These are phyloP conservation scores for Alexandromys oeconomus DNA, from an alignment of 2,797 vertebrate genomes.

Conservation along the genomic window DNA sequence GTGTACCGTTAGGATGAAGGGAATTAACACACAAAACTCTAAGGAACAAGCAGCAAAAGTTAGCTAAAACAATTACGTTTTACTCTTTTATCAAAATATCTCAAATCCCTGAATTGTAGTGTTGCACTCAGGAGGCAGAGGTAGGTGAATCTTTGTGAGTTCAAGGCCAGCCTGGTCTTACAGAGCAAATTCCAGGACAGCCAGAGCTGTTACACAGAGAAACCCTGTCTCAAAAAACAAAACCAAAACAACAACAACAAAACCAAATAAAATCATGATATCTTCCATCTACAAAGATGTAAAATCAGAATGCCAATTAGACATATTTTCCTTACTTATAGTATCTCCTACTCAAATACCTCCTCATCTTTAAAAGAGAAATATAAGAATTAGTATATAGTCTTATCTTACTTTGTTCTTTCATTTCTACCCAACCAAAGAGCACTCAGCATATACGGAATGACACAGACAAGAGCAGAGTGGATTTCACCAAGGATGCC, in stretches of 20 bases:
- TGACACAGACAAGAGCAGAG: too few species aligned
- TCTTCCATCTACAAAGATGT: background rate
- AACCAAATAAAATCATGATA: background rate
- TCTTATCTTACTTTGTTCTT: background rate
- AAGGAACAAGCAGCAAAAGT: background rate
- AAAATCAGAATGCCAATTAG: background rate
- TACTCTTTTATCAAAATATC: background rate
- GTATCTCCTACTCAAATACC: background rate
- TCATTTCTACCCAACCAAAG: background rate
- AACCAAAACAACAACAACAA: background rate
- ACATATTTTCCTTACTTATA: background rate
- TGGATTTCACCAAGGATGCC: accelerated
- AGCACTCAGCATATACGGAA: background rate
- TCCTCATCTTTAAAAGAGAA: background rate
- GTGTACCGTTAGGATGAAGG: background rate
- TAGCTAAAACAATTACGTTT: background rate
- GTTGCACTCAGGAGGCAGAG: background rate
- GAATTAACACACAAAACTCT: background rate
- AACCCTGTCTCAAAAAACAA: background rate
- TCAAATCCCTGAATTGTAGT: background rate
- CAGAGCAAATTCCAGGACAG: background rate
- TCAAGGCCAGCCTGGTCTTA: background rate
- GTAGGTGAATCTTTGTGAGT: background rate
- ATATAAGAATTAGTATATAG: background rate
- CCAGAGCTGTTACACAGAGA: background rate